Evolutionary conservation across 2,888 invertebrate genomes (phyloP).

Genomic region (Andricus curvator): DNA sequence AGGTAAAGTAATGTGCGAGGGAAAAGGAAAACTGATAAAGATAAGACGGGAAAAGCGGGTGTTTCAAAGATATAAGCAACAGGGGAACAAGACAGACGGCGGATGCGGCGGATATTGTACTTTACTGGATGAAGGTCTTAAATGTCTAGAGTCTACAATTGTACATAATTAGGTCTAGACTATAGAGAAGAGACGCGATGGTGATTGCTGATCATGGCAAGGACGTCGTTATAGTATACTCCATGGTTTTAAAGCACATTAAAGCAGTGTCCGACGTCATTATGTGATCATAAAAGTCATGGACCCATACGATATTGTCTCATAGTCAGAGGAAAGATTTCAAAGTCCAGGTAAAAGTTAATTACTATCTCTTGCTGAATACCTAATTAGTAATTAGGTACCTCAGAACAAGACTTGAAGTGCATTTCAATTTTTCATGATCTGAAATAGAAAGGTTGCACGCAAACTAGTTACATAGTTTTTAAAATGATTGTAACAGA

Average conservation of each 20-base stretch:
- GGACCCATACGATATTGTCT: constrained; percentile 30
- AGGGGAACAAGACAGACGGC: neutral
- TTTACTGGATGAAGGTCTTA: neutral
- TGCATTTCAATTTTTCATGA: neutral
- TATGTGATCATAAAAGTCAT: constrained; percentile 29
- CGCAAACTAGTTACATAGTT: too few species aligned
- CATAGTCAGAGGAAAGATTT: constrained; percentile 17
- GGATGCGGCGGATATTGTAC: neutral
- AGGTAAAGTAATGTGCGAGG: constrained; percentile 20
- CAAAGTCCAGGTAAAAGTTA: constrained; percentile 26
- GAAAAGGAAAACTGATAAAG: constrained; percentile 27
- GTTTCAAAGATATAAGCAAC: neutral
- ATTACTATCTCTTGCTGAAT: constrained; percentile 4
- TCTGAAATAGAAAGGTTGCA: neutral
- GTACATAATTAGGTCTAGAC: too few species aligned
- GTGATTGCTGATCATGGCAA: constrained; percentile 7
- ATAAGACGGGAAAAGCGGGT: constrained; percentile 1
- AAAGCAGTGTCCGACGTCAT: constrained; percentile 29
- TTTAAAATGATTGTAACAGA: too few species aligned
- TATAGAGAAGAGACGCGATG: neutral
- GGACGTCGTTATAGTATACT: constrained; percentile 3
- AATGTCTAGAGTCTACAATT: neutral
- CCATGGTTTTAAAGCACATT: constrained; percentile 17
- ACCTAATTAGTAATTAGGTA: constrained; percentile 26
- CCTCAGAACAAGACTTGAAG: neutral